Conservation (phyloP, 2,888 invertebrate species). For the Drosophila ezoana region DNA sequence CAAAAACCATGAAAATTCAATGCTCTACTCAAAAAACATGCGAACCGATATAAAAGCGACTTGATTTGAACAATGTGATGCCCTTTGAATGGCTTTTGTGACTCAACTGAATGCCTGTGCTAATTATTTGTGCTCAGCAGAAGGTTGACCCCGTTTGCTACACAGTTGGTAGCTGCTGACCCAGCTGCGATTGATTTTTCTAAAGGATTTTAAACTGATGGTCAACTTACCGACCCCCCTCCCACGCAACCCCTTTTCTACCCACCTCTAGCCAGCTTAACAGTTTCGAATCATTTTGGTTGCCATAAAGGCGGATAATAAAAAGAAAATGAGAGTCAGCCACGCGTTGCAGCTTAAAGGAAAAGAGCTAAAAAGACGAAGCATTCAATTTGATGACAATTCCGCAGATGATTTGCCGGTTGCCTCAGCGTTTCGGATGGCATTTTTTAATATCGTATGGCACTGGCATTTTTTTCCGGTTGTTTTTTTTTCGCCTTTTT, state of each 20-base stretch:
- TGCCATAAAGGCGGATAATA: conserved; percentile 69
- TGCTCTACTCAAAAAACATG: too few species aligned
- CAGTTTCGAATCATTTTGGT: conserved; percentile 47
- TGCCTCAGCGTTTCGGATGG: conserved; percentile 76
- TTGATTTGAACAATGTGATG: background rate
- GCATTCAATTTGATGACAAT: conserved; percentile 80
- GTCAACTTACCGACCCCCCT: background rate
- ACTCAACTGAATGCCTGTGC: conserved; percentile 3
- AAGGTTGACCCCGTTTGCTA: conserved; percentile 39
- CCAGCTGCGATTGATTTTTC: conserved; percentile 56
- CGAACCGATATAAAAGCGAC: too few species aligned
- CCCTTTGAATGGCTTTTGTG: background rate
- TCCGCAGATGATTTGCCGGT: conserved; percentile 80
- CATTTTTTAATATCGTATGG: conserved; percentile 74
- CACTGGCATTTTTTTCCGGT: conserved; percentile 50
- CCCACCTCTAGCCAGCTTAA: conserved; percentile 1
- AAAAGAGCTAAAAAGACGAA: conserved; percentile 36
- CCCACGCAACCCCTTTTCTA: background rate
- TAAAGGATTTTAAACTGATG: conserved; percentile 34
- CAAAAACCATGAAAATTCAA: too few species aligned
- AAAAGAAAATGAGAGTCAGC: conserved; percentile 62
- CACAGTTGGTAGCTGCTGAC: conserved; percentile 25
- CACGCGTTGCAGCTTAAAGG: conserved; percentile 77
- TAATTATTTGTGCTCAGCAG: conserved; percentile 49
- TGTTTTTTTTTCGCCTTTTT: conserved; percentile 13